phyloP scores from a whole-genome alignment of 2,797 vertebrate genomes.

The Picus viridis region DNA sequence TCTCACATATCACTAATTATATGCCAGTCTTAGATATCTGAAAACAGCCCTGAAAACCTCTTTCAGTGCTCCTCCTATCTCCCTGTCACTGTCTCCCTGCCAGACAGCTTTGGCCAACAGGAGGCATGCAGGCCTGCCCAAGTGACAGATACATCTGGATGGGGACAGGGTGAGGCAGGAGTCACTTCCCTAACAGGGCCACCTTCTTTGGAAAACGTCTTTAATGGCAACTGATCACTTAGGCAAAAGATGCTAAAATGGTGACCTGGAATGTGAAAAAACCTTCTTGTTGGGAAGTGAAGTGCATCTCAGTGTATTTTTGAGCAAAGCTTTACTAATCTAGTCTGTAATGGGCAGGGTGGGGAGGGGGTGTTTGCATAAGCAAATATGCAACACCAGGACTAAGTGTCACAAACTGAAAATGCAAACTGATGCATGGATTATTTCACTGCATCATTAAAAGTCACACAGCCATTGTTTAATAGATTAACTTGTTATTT shows the following conservation, averaged over 20 bases:
- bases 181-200: background rate
- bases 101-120: background rate
- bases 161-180: background rate
- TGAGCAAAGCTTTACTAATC: background rate
- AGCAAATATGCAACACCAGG: background rate
- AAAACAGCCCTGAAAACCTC: background rate
- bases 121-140: background rate
- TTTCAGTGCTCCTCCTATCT: background rate
- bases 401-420: background rate
- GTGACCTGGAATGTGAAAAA: background rate
- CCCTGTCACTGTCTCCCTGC: background rate
- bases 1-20: background rate
- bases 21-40: background rate
- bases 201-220: background rate
- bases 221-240: background rate
- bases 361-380: background rate
- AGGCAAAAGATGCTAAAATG: background rate
- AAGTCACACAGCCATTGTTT: background rate
- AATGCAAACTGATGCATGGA: background rate
- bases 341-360: background rate
- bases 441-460: background rate
- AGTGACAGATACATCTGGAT: background rate
- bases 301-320: background rate
- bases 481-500: background rate
- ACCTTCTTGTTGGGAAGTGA: background rate